Evolutionary conservation across 2,888 invertebrate species (phyloP), one percentile per base, ranked within the genome.

Genomic region (Portevinia maculata): DNA sequence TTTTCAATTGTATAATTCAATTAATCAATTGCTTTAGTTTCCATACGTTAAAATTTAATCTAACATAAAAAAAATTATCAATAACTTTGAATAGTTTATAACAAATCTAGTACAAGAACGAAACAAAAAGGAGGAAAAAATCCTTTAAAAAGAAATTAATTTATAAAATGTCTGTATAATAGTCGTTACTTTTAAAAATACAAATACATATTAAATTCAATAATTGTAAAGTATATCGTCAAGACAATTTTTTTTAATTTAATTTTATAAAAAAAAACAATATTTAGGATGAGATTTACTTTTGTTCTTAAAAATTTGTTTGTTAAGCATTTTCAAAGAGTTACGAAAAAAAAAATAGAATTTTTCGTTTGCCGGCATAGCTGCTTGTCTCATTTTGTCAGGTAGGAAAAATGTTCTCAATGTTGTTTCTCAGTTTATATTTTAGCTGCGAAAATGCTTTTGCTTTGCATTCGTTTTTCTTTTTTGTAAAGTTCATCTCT

Each of bases 1-100:
- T 59, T 81, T 73, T 73, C 13, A 17, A 64, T 78, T 78, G 84
- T 85, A 75, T 75, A 84, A 71, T 85, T 84, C 19, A 79, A 53
- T 67, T 78, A 74, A 55, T 71, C 32, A 64, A 75, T 84, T 76
- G 76, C 48, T 73, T 76, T 79, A 74, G 67, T 74, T 69, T 64
- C 21, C 53, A 73, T 81, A 76, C 75, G 60, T 74, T 78, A 83
- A 83, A 69, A 57, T 71, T 60, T 78, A 71, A 13, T 62, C 71
- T 83, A 78, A 65, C 64, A 76, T 76, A 59, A 64, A 81, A 70
- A 78, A 46, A 50, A 78, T 65, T 19, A 79, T 59, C 52, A 71
- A 67, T 64, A 59, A 75, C 79, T 57, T 59, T 53, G 37, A 73
- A 79, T 48, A 78, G 65, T 69, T 62, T 39, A 81, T 74, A 76